Evolutionary conservation across 2,888 invertebrate species (phyloP).

Genomic region (Drosophila limbata): DNA sequence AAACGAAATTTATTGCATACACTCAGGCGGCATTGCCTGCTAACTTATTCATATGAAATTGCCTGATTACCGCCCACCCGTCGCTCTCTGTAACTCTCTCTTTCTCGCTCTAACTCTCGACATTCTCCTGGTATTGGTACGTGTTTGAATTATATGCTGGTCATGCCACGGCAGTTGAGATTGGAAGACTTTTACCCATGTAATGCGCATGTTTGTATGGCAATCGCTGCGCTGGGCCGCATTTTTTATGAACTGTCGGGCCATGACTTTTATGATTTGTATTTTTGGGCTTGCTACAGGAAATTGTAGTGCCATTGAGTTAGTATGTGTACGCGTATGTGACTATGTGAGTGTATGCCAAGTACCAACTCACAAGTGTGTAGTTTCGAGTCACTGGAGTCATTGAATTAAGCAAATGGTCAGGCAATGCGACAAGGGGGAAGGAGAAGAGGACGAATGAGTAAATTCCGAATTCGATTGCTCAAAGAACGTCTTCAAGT

Average conservation of each 20-base stretch:
- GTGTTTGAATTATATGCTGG: slow-evolving; percentile 79
- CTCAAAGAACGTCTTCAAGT: slow-evolving; percentile 5
- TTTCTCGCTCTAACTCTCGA: slow-evolving; percentile 4
- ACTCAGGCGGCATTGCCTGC: slow-evolving; percentile 71
- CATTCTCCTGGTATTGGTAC: slow-evolving; percentile 61
- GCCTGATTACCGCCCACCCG: slow-evolving; percentile 73
- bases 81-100: slow-evolving; percentile 1
- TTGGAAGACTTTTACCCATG: slow-evolving; percentile 43
- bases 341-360: slow-evolving; percentile 16
- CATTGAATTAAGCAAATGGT: slow-evolving; percentile 73
- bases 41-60: slow-evolving; percentile 79
- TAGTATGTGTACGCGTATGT: slow-evolving; percentile 5
- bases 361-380: slow-evolving; percentile 63
- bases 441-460: background rate
- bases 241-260: slow-evolving; percentile 75
- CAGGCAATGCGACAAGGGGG: slow-evolving; percentile 55
- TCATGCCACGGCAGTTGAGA: slow-evolving; percentile 58
- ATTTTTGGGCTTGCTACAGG: slow-evolving; percentile 49
- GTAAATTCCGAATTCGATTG: slow-evolving; percentile 5
- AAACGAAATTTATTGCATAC: slow-evolving; percentile 75
- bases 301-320: slow-evolving; percentile 46
- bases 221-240: slow-evolving; percentile 75
- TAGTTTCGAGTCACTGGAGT: slow-evolving; percentile 66
- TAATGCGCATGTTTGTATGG: slow-evolving; percentile 77
- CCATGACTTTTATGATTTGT: slow-evolving; percentile 77